A percentile compares a stretch with the other conserved stretches of the same genome.
phyloP scores from a whole-genome alignment of 2,888 invertebrate species.

The Mesochorus sp. region DNA sequence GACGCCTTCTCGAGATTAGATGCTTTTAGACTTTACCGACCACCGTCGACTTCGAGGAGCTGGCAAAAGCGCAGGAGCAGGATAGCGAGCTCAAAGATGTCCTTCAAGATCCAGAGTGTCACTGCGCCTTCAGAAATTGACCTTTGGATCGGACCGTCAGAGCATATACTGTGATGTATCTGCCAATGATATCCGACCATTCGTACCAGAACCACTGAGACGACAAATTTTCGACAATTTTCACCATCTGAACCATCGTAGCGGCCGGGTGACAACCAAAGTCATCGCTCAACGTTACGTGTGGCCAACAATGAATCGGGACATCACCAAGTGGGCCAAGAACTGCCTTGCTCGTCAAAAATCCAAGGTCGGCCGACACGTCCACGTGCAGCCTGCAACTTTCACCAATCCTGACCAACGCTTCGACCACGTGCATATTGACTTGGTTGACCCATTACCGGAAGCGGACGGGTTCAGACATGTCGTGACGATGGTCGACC shows the following conservation, averaged over 20 bases:
- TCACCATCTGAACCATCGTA: slow-evolving; percentile 57
- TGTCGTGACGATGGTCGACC: slow-evolving; percentile 66
- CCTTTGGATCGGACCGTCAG: background rate
- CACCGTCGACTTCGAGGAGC: too few species aligned
- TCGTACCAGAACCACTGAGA: slow-evolving; percentile 57
- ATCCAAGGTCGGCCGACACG: slow-evolving; percentile 69
- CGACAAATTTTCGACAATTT: slow-evolving; percentile 54
- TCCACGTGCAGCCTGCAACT: slow-evolving; percentile 57
- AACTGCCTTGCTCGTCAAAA: slow-evolving; percentile 70
- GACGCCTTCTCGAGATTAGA: too few species aligned
- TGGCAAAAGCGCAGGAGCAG: too few species aligned
- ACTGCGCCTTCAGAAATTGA: background rate
- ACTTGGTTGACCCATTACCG: slow-evolving; percentile 72
- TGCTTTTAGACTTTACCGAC: too few species aligned
- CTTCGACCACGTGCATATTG: slow-evolving; percentile 74
- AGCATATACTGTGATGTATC: slow-evolving; percentile 61
- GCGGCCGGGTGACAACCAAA: slow-evolving; percentile 44
- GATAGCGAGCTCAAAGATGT: too few species aligned
- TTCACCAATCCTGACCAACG: slow-evolving; percentile 66
- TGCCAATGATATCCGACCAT: slow-evolving; percentile 55
- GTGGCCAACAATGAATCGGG: slow-evolving; percentile 66
- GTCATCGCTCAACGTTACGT: slow-evolving; percentile 60
- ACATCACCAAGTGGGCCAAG: slow-evolving; percentile 66
- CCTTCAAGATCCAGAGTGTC: too few species aligned
- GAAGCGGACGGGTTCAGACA: slow-evolving; percentile 70